Percentiles rank a stretch among this genome's conserved stretches.
These are phyloP conservation scores for Knipowitschia caucasica DNA, from an alignment of 2,797 vertebrate species.

Conservation along the genomic window DNA sequence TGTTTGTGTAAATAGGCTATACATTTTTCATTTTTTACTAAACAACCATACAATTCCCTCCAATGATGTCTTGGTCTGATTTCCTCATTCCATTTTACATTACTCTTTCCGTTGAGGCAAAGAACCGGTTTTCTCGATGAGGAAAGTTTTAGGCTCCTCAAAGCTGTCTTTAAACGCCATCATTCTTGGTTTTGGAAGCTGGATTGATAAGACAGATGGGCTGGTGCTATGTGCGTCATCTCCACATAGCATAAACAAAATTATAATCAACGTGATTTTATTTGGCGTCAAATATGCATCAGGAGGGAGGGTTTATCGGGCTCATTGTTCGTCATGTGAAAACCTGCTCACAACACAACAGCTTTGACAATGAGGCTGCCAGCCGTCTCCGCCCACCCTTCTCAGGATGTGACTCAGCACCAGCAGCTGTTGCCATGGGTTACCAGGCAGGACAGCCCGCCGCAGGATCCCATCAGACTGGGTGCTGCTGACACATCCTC, in stretches of 20 bases:
- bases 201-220: not conserved
- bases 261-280: constrained; percentile 1
- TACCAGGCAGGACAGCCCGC: constrained; percentile 45
- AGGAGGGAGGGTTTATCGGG: constrained; percentile 11
- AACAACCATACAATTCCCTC: too few relatives aligned
- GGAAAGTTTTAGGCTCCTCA: too few relatives aligned
- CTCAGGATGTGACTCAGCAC: constrained; percentile 64
- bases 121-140: too few relatives aligned
- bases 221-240: not conserved
- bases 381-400: constrained; percentile 26
- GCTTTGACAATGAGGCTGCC: constrained; percentile 15
- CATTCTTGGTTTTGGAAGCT: not conserved
- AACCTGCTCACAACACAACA: constrained; percentile 22
- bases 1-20: too few relatives aligned
- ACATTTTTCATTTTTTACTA: too few relatives aligned
- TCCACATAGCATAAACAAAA: constrained; percentile 9
- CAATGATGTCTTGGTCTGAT: too few relatives aligned
- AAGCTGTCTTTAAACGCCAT: not conserved
- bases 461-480: constrained; percentile 13
- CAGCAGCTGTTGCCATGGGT: constrained; percentile 67
- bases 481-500: constrained; percentile 38
- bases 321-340: constrained; percentile 23
- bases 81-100: too few relatives aligned
- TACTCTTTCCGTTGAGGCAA: too few relatives aligned
- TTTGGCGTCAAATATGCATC: constrained; percentile 25